phyloP scores from a whole-genome alignment of 2,888 invertebrate species.

The Calliopum simillimum region DNA sequence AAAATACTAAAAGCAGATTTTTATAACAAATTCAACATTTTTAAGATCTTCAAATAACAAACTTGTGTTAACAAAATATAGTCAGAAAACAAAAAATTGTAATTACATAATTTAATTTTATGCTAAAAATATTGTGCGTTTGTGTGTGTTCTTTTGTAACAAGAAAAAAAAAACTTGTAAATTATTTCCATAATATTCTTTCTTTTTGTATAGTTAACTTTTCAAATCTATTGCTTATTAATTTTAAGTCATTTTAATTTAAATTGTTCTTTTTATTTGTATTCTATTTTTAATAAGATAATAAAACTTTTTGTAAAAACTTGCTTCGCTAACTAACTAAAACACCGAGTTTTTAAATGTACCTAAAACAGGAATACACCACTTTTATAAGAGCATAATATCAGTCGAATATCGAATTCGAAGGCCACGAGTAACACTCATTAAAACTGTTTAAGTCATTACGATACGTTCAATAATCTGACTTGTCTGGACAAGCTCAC shows the following conservation, averaged over 20 bases:
- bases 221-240: neutral
- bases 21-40: neutral
- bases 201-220: neutral
- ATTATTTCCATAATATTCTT: neutral
- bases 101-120: neutral
- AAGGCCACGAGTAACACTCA: too few species aligned
- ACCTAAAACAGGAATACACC: too few species aligned
- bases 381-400: too few species aligned
- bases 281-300: neutral
- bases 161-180: neutral
- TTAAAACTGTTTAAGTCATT: too few species aligned
- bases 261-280: neutral
- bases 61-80: neutral
- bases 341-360: neutral
- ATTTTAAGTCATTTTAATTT: neutral
- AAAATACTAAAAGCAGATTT: constrained; percentile 36
- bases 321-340: neutral
- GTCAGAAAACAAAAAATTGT: neutral
- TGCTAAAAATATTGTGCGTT: neutral
- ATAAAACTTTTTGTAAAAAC: constrained; percentile 1
- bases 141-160: neutral
- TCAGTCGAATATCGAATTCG: too few species aligned
- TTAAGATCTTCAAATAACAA: constrained; percentile 5
- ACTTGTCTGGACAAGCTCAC: too few species aligned
- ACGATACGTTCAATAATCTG: too few species aligned